Percentiles rank a stretch among this genome's conserved stretches.
phyloP scores from a whole-genome alignment of 2,797 vertebrate genomes.

The Danio kyathit region DNA sequence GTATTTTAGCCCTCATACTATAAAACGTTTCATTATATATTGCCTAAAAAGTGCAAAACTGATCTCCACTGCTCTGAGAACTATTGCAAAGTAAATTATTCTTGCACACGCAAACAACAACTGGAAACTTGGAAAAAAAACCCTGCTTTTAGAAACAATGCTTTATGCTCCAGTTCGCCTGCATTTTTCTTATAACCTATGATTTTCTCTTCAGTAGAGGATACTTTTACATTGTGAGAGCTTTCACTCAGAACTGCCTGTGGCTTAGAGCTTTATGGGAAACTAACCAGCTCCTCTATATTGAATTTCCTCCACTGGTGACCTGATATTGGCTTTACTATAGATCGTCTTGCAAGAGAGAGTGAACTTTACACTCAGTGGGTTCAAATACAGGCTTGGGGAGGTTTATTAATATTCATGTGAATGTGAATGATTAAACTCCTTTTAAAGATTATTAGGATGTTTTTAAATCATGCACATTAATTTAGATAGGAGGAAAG shows the following conservation, averaged over 20 bases:
- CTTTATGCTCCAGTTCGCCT: slow-evolving; percentile 11
- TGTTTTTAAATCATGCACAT: neutral
- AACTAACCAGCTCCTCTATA: slow-evolving; percentile 39
- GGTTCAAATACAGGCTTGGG: slow-evolving; percentile 9
- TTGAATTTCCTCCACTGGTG: slow-evolving; percentile 49
- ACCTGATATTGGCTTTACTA: slow-evolving; percentile 33
- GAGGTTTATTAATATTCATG: slow-evolving; percentile 11
- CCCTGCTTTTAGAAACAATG: neutral
- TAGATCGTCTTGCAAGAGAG: slow-evolving; percentile 29
- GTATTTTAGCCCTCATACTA: neutral
- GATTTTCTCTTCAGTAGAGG: slow-evolving; percentile 23
- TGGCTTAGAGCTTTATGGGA: slow-evolving; percentile 45
- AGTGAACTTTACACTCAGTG: slow-evolving; percentile 20
- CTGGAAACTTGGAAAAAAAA: neutral
- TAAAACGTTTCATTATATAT: neutral
- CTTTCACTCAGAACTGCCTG: slow-evolving; percentile 38
- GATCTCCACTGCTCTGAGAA: neutral
- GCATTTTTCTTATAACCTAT: slow-evolving; percentile 9
- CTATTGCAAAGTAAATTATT: neutral
- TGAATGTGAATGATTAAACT: neutral
- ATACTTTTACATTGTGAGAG: slow-evolving; percentile 20
- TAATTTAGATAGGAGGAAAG: neutral
- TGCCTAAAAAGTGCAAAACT: neutral
- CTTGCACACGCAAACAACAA: neutral
- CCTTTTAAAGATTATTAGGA: slow-evolving; percentile 2